These are phyloP conservation scores for Micrasema minimum DNA, from an alignment of 1,140 invertebrate species.

Conservation along the genomic window DNA sequence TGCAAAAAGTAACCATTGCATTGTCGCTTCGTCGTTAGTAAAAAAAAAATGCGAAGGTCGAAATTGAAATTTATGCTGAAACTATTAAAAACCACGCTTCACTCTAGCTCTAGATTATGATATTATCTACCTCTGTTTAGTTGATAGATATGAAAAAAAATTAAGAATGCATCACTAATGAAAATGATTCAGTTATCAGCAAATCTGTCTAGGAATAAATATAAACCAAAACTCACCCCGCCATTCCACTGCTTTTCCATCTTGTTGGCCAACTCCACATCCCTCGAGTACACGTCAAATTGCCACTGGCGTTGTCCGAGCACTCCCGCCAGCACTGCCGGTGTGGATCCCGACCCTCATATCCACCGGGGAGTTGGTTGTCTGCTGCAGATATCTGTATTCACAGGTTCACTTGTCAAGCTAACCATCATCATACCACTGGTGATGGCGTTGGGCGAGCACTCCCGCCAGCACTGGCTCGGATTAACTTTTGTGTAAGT, in stretches of 20 bases:
- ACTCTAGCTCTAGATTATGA: too few relatives aligned
- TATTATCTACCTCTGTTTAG: too few relatives aligned
- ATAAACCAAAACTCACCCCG: too few relatives aligned
- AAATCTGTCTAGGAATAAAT: too few relatives aligned
- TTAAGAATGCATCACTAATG: too few relatives aligned
- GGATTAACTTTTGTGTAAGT: neutral
- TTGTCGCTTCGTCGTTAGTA: too few relatives aligned
- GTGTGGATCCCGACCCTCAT: constrained; percentile 99
- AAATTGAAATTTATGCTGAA: too few relatives aligned
- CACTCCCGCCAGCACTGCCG: constrained; percentile 94
- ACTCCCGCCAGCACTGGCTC: neutral
- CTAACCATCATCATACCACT: neutral
- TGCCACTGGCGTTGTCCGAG: constrained; percentile 97
- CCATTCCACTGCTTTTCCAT: constrained; percentile 98
- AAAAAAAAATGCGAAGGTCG: too few relatives aligned
- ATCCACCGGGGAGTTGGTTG: constrained; percentile 94
- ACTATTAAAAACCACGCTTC: too few relatives aligned
- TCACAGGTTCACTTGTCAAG: neutral
- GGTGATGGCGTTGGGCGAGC: neutral
- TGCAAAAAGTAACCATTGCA: too few relatives aligned
- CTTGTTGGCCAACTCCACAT: constrained; percentile 97
- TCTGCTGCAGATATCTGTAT: constrained; percentile 90
- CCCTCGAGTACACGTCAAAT: constrained; percentile 97
- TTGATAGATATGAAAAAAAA: too few relatives aligned
- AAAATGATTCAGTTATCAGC: too few relatives aligned